phyloP scores from a whole-genome alignment of 2,113 vertebrate genomes.

The Melanocharis versteri region DNA sequence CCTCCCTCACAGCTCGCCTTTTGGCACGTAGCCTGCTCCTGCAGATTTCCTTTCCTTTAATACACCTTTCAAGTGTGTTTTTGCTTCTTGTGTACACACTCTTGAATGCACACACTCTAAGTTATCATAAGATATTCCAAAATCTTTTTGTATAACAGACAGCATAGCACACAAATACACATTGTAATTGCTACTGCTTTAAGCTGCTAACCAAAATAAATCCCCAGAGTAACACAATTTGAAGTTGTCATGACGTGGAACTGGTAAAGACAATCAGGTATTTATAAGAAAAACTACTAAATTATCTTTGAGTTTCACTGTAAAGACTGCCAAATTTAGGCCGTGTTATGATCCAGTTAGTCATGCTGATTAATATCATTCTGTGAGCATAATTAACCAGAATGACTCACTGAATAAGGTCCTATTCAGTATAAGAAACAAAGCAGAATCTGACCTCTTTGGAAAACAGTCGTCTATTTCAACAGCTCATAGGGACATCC shows the following conservation, averaged over 20 bases:
- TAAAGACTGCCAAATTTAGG: neutral
- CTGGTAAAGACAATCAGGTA: neutral
- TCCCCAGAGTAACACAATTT: neutral
- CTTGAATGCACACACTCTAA: neutral
- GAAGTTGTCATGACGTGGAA: neutral
- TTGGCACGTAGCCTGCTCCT: neutral
- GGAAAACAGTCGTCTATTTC: neutral
- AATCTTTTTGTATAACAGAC: neutral
- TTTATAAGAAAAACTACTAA: neutral
- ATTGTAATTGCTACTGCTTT: neutral
- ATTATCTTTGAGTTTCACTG: neutral
- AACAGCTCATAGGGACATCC: neutral
- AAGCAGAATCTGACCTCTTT: neutral
- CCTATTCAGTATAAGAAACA: neutral
- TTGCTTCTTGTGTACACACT: neutral
- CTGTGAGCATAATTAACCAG: neutral
- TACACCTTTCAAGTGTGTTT: neutral
- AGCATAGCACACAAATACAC: neutral
- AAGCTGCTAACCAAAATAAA: neutral
- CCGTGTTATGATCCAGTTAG: neutral
- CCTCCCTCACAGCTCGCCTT: neutral
- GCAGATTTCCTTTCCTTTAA: neutral
- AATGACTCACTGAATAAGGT: neutral
- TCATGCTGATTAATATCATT: neutral
- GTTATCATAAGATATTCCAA: neutral